Percentiles rank a stretch among this genome's conserved stretches.
phyloP scores from a whole-genome alignment of 2,888 invertebrate genomes.

The Bellardia bayeri region DNA sequence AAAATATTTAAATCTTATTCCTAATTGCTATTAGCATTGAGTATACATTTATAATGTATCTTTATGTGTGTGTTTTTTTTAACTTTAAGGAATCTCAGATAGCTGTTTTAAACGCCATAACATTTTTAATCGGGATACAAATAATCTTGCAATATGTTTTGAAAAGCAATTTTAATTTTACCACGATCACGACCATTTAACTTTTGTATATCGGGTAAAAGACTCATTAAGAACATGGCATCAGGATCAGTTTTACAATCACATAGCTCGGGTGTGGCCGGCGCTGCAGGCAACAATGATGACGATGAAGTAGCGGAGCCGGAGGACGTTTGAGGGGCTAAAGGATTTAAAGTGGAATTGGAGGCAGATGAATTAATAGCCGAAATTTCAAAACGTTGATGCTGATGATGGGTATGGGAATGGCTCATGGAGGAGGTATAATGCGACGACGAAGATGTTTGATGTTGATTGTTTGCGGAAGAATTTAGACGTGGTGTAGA shows the following conservation, averaged over 20 bases:
- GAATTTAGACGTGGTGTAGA: slow-evolving; percentile 61
- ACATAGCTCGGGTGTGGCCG: slow-evolving; percentile 78
- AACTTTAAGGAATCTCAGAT: slow-evolving; percentile 61
- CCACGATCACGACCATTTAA: slow-evolving; percentile 83
- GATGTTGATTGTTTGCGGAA: slow-evolving; percentile 66
- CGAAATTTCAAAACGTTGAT: slow-evolving; percentile 66
- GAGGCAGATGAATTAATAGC: slow-evolving; percentile 54
- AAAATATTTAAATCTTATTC: slow-evolving; percentile 59
- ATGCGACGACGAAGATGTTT: slow-evolving; percentile 44
- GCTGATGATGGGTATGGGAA: slow-evolving; percentile 65
- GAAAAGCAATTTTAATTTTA: slow-evolving; percentile 83
- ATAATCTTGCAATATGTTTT: slow-evolving; percentile 82
- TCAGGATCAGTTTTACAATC: slow-evolving; percentile 84
- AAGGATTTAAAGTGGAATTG: slow-evolving; percentile 19
- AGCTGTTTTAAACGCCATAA: slow-evolving; percentile 45
- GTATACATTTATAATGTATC: slow-evolving; percentile 73
- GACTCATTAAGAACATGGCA: slow-evolving; percentile 83
- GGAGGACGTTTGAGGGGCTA: slow-evolving; percentile 22
- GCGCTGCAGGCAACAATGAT: slow-evolving; percentile 6
- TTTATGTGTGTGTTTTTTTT: slow-evolving; percentile 22
- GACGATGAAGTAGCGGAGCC: slow-evolving; percentile 31
- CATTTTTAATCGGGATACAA: slow-evolving; percentile 81
- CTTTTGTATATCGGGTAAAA: slow-evolving; percentile 83
- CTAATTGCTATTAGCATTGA: slow-evolving; percentile 71
- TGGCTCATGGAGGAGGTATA: slow-evolving; percentile 49